phyloP scores from a whole-genome alignment of 2,888 invertebrate genomes.

The Cerceris rybyensis region DNA sequence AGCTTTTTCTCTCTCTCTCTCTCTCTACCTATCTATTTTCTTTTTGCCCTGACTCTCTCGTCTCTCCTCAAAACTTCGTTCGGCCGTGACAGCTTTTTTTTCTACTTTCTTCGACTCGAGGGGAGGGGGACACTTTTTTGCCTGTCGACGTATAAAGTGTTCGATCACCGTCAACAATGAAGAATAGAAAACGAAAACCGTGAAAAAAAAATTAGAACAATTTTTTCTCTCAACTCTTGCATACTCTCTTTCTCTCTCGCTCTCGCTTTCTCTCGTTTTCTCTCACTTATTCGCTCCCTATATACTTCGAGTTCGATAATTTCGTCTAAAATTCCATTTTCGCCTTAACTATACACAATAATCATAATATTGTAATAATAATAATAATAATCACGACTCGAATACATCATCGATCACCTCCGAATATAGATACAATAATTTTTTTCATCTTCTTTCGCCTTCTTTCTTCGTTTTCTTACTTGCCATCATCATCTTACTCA shows the following conservation, averaged over 20 bases:
- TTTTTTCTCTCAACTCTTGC: slow-evolving; percentile 59
- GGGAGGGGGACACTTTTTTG: slow-evolving; percentile 67
- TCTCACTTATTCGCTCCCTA: slow-evolving; percentile 61
- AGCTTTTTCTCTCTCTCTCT: slow-evolving; percentile 49
- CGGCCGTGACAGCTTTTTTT: slow-evolving; percentile 40
- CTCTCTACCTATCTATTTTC: slow-evolving; percentile 24
- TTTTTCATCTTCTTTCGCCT: slow-evolving; percentile 56
- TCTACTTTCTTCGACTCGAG: slow-evolving; percentile 55
- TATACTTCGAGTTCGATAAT: slow-evolving; percentile 71
- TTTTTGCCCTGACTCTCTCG: slow-evolving; percentile 12
- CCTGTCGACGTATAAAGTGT: slow-evolving; percentile 79
- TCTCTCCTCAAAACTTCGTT: neutral
- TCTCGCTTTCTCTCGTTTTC: slow-evolving; percentile 38
- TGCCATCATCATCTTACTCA: slow-evolving; percentile 41
- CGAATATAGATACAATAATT: slow-evolving; percentile 81
- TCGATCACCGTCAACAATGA: slow-evolving; percentile 70
- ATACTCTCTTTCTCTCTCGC: slow-evolving; percentile 53
- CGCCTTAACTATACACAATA: slow-evolving; percentile 78
- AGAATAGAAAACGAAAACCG: too few species aligned
- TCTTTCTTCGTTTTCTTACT: slow-evolving; percentile 43
- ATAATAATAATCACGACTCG: slow-evolving; percentile 79
- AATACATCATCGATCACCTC: slow-evolving; percentile 80
- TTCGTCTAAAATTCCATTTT: slow-evolving; percentile 71
- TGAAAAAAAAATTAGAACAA: slow-evolving; percentile 60
- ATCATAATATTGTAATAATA: slow-evolving; percentile 73